Percentiles rank a stretch among this genome's conserved stretches.
These are phyloP conservation scores for Escarpia spicata DNA, from an alignment of 2,888 invertebrate genomes.

Conservation along the genomic window DNA sequence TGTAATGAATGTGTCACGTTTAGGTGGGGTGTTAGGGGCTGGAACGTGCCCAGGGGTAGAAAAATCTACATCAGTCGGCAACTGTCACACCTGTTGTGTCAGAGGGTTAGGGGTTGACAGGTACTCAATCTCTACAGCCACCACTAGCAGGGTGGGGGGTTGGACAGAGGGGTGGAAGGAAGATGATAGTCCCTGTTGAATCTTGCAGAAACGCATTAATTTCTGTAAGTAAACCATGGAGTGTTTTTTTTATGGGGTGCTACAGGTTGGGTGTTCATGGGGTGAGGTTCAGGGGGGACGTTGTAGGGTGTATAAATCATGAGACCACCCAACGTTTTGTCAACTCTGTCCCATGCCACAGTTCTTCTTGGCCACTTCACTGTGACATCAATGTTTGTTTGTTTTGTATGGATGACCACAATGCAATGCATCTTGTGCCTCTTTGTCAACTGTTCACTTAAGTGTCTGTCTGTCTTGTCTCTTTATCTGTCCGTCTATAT, in stretches of 20 bases:
- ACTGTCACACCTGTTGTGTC: conserved; percentile 13
- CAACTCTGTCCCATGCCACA: neutral
- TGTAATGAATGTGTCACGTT: neutral
- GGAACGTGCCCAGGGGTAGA: neutral
- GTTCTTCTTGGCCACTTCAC: neutral
- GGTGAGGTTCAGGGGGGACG: neutral
- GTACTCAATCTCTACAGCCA: neutral
- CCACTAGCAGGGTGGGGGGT: neutral
- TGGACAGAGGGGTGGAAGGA: neutral
- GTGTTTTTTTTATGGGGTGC: neutral
- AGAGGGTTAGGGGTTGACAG: conserved; percentile 5
- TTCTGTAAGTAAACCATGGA: neutral
- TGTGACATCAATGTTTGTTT: neutral
- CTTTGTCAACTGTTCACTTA: neutral
- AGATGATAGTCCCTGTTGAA: neutral
- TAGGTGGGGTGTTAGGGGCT: neutral
- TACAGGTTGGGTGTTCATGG: neutral
- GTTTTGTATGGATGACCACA: neutral
- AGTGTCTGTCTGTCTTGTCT: neutral
- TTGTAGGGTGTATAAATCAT: neutral
- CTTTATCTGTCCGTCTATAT: neutral
- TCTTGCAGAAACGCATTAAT: neutral
- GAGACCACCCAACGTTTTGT: neutral
- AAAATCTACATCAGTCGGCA: neutral
- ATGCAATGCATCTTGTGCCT: neutral